phyloP scores from a whole-genome alignment of 2,888 invertebrate genomes.

The Callimorpha dominula region DNA sequence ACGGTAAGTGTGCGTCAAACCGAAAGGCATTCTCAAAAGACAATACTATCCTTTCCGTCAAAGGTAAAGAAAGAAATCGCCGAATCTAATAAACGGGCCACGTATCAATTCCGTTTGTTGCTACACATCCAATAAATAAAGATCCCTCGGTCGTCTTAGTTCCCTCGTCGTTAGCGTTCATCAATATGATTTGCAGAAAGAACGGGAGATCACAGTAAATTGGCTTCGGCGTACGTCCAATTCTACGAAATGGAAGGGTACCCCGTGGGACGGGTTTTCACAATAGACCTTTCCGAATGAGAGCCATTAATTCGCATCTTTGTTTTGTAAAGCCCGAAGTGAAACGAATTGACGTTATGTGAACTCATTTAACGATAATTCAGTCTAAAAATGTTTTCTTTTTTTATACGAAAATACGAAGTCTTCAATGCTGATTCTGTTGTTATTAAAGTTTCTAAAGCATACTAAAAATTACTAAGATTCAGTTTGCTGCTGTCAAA shows the following conservation, averaged over 20 bases:
- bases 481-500: not conserved
- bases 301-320: constrained; percentile 85
- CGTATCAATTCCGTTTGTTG: constrained; percentile 83
- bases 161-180: constrained; percentile 63
- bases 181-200: constrained; percentile 67
- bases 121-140: constrained; percentile 69
- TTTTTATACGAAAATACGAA: constrained; percentile 56
- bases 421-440: constrained; percentile 43
- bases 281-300: constrained; percentile 83
- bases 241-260: constrained; percentile 84
- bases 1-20: constrained; percentile 72
- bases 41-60: constrained; percentile 79
- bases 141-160: constrained; percentile 64
- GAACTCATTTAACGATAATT: constrained; percentile 79
- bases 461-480: not conserved
- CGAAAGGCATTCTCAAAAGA: constrained; percentile 75
- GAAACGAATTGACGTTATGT: constrained; percentile 80
- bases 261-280: constrained; percentile 79
- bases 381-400: constrained; percentile 51
- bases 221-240: constrained; percentile 79
- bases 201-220: constrained; percentile 65
- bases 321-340: constrained; percentile 83
- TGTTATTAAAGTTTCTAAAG: constrained; percentile 20
- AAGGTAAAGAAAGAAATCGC: constrained; percentile 83
- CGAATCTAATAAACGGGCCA: constrained; percentile 83